Conservation (phyloP, 1,140 invertebrate genomes). For the Metopolophium dirhodum region DNA sequence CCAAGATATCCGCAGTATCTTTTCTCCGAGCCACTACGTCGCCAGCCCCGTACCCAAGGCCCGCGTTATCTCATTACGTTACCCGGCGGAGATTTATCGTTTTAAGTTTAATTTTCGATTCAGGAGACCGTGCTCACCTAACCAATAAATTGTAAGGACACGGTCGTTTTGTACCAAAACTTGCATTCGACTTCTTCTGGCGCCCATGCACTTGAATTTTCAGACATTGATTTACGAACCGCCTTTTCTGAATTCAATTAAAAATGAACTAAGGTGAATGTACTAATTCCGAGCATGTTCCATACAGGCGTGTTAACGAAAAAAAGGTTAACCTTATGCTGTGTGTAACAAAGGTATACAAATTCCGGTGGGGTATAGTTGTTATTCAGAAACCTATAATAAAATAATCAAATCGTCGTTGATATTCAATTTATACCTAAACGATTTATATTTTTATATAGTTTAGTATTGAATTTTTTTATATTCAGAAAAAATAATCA, state of each 20-base stretch:
- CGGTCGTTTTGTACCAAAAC: conserved; percentile 53
- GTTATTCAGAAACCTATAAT: neutral
- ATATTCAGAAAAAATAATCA: neutral
- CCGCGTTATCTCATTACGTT: conserved; percentile 55
- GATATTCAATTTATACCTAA: neutral
- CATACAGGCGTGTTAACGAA: neutral
- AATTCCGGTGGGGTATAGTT: neutral
- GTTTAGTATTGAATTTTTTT: too few relatives aligned
- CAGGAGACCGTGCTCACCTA: conserved; percentile 51
- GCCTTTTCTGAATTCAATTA: conserved; percentile 21
- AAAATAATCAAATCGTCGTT: neutral
- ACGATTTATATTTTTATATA: neutral
- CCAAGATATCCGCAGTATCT: conserved; percentile 49
- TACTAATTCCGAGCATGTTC: neutral
- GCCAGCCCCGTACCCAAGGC: neutral
- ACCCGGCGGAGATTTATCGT: conserved; percentile 45
- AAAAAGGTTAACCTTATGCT: neutral
- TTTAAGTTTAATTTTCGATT: conserved; percentile 57
- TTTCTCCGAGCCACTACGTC: conserved; percentile 11
- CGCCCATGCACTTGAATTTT: conserved; percentile 31
- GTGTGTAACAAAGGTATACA: too few relatives aligned
- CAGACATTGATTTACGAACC: conserved; percentile 43
- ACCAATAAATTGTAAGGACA: conserved; percentile 56
- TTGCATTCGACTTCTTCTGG: conserved; percentile 54
- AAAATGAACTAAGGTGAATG: conserved; percentile 22